These are phyloP conservation scores for Rhizoglyphus robini DNA, from an alignment of 1,140 invertebrate species.

Conservation along the genomic window DNA sequence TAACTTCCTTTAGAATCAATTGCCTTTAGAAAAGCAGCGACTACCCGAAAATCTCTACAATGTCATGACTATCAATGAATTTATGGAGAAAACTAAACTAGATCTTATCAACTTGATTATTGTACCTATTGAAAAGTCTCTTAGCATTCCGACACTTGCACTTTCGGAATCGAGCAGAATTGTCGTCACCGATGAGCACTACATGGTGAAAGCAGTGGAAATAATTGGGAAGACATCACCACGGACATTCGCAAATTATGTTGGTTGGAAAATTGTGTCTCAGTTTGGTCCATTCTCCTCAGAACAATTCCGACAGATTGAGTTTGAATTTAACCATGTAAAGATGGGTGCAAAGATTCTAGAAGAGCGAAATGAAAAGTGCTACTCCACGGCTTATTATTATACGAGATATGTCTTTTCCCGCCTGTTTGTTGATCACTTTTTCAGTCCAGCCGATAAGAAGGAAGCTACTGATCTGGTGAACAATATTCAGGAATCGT, in stretches of 20 bases:
- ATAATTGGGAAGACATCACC: constrained; percentile 30
- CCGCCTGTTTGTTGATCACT: constrained; percentile 20
- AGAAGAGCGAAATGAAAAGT: constrained; percentile 33
- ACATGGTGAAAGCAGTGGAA: not conserved
- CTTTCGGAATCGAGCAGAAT: not conserved
- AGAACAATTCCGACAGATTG: constrained; percentile 34
- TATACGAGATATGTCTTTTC: constrained; percentile 39
- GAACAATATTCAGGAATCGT: constrained; percentile 28
- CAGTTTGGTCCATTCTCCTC: constrained; percentile 55
- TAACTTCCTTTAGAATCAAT: not conserved
- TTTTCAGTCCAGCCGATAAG: not conserved
- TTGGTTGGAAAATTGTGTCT: constrained; percentile 60
- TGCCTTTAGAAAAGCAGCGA: not conserved
- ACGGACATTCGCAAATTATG: constrained; percentile 57
- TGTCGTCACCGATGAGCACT: not conserved
- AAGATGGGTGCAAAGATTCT: constrained; percentile 31
- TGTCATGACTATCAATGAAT: not conserved
- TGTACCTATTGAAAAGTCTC: no score
- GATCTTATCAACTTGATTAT: not conserved
- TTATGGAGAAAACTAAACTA: not conserved
- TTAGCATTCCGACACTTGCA: not conserved
- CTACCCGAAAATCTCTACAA: not conserved
- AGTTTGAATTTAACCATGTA: constrained; percentile 39
- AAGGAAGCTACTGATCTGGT: constrained; percentile 45
- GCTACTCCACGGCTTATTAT: constrained; percentile 36